Percentiles rank a stretch among this genome's conserved stretches.
These are phyloP conservation scores for Drosophila parvula DNA, from an alignment of 1,140 invertebrate genomes.

Conservation along the genomic window DNA sequence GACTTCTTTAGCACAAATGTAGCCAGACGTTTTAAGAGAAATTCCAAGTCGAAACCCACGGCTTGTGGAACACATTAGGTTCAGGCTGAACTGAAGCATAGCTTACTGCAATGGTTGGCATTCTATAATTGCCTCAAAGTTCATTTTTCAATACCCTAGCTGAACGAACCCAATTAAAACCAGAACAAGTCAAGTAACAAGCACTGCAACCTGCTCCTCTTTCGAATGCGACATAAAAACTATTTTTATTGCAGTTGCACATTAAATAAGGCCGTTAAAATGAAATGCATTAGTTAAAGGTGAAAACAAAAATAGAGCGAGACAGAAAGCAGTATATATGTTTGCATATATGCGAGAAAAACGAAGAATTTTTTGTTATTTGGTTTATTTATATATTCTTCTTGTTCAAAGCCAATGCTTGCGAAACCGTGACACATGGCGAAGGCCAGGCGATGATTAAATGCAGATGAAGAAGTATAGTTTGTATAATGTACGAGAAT, in stretches of 20 bases:
- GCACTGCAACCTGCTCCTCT: constrained; percentile 8
- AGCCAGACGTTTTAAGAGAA: not conserved
- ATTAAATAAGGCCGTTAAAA: constrained; percentile 51
- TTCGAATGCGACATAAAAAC: constrained; percentile 17
- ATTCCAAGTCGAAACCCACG: not conserved
- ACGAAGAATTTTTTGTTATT: constrained; percentile 13
- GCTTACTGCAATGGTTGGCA: not conserved
- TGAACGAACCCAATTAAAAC: constrained; percentile 14
- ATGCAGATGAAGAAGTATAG: constrained; percentile 22
- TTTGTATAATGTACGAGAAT: constrained; percentile 5
- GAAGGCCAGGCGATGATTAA: constrained; percentile 54
- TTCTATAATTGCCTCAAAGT: constrained; percentile 11
- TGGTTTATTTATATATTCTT: constrained; percentile 12
- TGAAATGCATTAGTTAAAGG: constrained; percentile 52
- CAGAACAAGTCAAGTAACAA: constrained; percentile 14
- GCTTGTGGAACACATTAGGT: not conserved
- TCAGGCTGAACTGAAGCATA: not conserved
- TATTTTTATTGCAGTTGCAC: constrained; percentile 46
- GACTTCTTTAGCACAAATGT: not conserved
- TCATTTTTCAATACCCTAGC: not conserved
- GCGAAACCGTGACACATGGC: constrained; percentile 69
- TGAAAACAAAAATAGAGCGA: constrained; percentile 33
- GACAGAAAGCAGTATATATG: not conserved
- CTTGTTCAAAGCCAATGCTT: constrained; percentile 69
- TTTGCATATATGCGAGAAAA: not conserved